Evolutionary conservation across 2,797 vertebrate genomes (phyloP), one percentile per base, ranked within the genome.

Genomic region (Eulemur rubriventer): DNA sequence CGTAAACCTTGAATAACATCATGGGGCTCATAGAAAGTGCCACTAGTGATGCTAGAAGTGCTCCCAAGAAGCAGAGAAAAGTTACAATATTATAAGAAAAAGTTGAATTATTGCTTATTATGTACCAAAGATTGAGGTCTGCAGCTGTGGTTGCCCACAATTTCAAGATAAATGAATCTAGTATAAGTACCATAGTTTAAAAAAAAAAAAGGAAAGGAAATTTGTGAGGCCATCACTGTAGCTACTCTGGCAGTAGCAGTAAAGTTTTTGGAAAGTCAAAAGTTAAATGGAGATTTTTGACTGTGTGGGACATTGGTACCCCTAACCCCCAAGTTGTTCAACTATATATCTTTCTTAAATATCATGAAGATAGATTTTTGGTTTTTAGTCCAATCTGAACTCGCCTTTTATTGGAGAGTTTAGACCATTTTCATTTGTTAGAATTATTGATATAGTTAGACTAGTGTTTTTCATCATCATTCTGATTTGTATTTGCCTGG

Each of bases 331-430:
- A 7, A 13, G 33, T 50, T 52, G 33, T 76, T 76, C 22, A 30
- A 18, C 33, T 76, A 2, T 38, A 16, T 79, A 55, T 38, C 52
- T 26, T 57, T 91, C 59, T 69, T 91, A 88, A 79, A 67, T 84
- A n/a, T 65, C 17, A 38, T 79, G 82, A 88, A 84, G 33, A 7
- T 91, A 46, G 76, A 4, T 84, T 67, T 73, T 72, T 75, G 13
- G 22, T 35, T 92, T 69, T 75, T 92, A 81, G 59, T 73, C 7
- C 65, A 35, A 1, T 72, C 18, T 87, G 57, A 57, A 35, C 78
- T 95, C 55, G 35, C 59, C 82, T 93, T 57, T 79, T 88, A 82
- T 35, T 80, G 38, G 55, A 78, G 20, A 67, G 26, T 94, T 93
- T 63, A 88, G 79, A 75, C 28, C 22, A 63, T 79, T 95, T 46